Evolutionary conservation across 1,140 invertebrate genomes (phyloP).

Genomic region (Bombus confusus): DNA sequence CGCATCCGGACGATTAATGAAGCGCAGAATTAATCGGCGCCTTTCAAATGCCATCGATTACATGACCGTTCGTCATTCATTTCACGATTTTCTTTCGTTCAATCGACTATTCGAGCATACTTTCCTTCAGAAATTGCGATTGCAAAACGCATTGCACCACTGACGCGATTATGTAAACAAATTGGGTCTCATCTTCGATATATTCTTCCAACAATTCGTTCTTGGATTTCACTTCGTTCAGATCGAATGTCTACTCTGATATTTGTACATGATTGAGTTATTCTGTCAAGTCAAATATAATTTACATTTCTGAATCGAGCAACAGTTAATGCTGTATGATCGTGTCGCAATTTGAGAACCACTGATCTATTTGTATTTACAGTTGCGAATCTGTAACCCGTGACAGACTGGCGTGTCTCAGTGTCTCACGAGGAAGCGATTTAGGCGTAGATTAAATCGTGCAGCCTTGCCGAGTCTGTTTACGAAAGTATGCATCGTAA

Average conservation of each 20-base stretch:
- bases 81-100: neutral
- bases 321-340: neutral
- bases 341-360: neutral
- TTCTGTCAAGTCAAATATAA: neutral
- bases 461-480: constrained; percentile 6
- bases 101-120: neutral
- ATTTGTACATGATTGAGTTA: neutral
- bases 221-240: neutral
- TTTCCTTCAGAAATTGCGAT: neutral
- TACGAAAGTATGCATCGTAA: neutral
- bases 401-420: constrained; percentile 13
- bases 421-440: constrained; percentile 22
- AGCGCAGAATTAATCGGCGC: neutral
- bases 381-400: constrained; percentile 28
- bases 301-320: neutral
- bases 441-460: constrained; percentile 14
- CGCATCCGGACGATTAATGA: neutral
- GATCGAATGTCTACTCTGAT: neutral
- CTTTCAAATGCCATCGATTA: neutral
- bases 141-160: neutral
- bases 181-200: neutral
- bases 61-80: neutral
- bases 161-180: neutral
- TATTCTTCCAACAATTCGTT: neutral
- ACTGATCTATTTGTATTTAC: constrained; percentile 1